Evolutionary conservation across 1,140 invertebrate species (phyloP).

Genomic region (Aphaenogaster floridana): DNA sequence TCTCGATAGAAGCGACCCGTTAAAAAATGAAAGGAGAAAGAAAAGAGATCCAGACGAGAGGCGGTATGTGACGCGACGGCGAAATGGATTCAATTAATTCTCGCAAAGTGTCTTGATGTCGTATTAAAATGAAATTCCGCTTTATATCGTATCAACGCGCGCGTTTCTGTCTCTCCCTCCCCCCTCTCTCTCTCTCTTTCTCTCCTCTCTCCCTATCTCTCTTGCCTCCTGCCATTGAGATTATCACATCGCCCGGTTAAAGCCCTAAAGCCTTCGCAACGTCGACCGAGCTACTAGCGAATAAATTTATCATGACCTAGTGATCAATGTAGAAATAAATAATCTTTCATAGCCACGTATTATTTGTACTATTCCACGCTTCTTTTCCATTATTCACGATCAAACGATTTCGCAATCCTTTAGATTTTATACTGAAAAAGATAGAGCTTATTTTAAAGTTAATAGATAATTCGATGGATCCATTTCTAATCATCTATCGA

Average conservation of each 20-base stretch:
- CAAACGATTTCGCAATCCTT: not conserved
- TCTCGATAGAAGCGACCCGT: constrained; percentile 51
- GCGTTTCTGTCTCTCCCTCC: constrained; percentile 35
- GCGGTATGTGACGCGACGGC: constrained; percentile 60
- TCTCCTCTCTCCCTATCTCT: not conserved
- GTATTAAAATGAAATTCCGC: constrained; percentile 67
- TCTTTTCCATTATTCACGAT: not conserved
- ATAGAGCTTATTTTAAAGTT: not conserved
- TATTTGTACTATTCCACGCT: not conserved
- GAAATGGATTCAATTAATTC: constrained; percentile 66
- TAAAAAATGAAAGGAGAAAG: constrained; percentile 29
- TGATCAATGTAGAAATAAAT: constrained; percentile 83
- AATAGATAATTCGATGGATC: not conserved
- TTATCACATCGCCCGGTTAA: constrained; percentile 69
- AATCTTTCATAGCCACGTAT: constrained; percentile 74
- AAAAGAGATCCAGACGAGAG: constrained; percentile 48
- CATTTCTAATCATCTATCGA: not conserved
- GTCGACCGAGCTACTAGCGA: constrained; percentile 52
- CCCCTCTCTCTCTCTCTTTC: not conserved
- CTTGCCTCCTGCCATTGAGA: constrained; percentile 57
- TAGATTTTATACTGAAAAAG: constrained; percentile 2
- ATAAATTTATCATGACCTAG: constrained; percentile 82
- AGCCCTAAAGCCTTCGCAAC: constrained; percentile 64
- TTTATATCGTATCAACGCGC: constrained; percentile 60
- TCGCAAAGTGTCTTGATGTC: constrained; percentile 64